A percentile compares a stretch with the other conserved stretches of the same genome.
Conservation (phyloP, 2,113 vertebrate genomes). For the Bujurquina vittata region DNA sequence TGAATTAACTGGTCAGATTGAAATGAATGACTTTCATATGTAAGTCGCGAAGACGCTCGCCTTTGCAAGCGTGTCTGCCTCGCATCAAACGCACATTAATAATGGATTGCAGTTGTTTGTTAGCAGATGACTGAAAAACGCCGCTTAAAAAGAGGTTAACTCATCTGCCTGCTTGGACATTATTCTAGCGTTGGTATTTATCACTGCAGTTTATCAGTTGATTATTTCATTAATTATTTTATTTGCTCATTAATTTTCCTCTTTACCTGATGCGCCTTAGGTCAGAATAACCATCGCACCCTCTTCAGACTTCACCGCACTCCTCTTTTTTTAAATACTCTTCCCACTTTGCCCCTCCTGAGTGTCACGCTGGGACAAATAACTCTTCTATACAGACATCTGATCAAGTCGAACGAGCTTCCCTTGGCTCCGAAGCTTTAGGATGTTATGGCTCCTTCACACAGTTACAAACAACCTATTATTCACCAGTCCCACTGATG, state of each 20-base stretch:
- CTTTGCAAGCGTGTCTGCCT: constrained; percentile 43
- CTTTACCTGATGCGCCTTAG: neutral
- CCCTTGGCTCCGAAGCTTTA: constrained; percentile 35
- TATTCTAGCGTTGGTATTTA: constrained; percentile 1
- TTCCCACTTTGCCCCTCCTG: neutral
- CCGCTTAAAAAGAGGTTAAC: constrained; percentile 25
- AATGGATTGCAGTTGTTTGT: constrained; percentile 65
- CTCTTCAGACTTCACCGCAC: constrained; percentile 1
- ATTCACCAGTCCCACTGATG: constrained; percentile 65
- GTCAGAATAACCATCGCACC: neutral
- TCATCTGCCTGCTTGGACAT: constrained; percentile 4
- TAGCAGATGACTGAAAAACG: constrained; percentile 19
- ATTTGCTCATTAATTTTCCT: neutral
- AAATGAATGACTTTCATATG: constrained; percentile 75
- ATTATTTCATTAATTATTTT: constrained; percentile 31
- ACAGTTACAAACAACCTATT: constrained; percentile 62
- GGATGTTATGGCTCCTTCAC: constrained; percentile 42
- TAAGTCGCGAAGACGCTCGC: constrained; percentile 28
- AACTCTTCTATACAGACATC: constrained; percentile 33
- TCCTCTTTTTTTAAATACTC: constrained; percentile 4
- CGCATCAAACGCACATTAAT: constrained; percentile 40
- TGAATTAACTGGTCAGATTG: constrained; percentile 65
- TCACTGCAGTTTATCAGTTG: constrained; percentile 13
- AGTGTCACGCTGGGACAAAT: constrained; percentile 36
- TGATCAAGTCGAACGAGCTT: constrained; percentile 51